Conservation (phyloP, 35 echinoderm and acorn worm species). For the Holothuria glaberrima region DNA sequence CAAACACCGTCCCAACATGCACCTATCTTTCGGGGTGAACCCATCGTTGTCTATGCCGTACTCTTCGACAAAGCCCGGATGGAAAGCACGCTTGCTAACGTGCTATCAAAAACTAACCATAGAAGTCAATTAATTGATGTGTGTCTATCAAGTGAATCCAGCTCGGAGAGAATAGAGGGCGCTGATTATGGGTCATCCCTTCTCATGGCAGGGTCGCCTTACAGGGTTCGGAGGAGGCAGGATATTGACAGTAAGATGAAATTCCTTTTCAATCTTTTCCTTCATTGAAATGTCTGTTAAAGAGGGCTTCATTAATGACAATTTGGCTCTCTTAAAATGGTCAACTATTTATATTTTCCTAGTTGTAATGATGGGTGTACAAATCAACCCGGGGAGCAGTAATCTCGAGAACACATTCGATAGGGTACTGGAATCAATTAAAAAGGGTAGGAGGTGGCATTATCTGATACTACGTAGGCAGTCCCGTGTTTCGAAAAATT, state of each 20-base stretch:
- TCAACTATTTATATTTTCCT: too few species aligned
- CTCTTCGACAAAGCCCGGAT: slow-evolving; percentile 83
- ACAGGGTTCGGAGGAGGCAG: slow-evolving; percentile 44
- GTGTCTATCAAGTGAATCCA: slow-evolving; percentile 69
- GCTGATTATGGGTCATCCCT: slow-evolving; percentile 46
- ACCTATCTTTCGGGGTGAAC: slow-evolving; percentile 77
- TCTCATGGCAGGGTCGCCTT: slow-evolving; percentile 29
- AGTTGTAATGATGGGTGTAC: too few species aligned
- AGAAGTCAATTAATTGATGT: slow-evolving; percentile 64
- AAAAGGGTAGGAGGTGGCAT: too few species aligned
- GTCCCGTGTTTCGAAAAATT: too few species aligned
- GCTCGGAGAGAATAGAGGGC: slow-evolving; percentile 67
- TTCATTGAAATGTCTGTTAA: too few species aligned
- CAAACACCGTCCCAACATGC: slow-evolving; percentile 72
- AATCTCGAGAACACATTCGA: too few species aligned
- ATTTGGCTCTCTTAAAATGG: too few species aligned
- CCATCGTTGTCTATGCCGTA: slow-evolving; percentile 90
- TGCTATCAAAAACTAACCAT: slow-evolving; percentile 68
- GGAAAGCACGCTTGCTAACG: slow-evolving; percentile 84
- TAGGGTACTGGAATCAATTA: too few species aligned
- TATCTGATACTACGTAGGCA: too few species aligned
- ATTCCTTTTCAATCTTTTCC: too few species aligned
- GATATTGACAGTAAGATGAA: slow-evolving; percentile 39
- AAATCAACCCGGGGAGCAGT: too few species aligned
- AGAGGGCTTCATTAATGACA: too few species aligned